Evolutionary conservation across 1,140 invertebrate genomes (phyloP), one percentile per base, ranked within the genome.

Genomic region (Cyrtorhinus lividipennis): DNA sequence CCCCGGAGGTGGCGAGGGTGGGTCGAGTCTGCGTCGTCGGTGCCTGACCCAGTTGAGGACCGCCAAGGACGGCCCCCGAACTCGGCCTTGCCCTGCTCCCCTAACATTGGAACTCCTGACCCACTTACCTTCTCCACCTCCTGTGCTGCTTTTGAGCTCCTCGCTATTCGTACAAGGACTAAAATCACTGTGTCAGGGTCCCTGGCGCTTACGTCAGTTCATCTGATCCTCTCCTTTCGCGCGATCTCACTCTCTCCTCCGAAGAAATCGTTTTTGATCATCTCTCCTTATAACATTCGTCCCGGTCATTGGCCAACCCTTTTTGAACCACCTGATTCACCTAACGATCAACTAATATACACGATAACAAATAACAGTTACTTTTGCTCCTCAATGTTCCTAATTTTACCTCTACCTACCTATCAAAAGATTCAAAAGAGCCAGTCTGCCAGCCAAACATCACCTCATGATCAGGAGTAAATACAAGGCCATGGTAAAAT

Each of bases 81-180:
- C 5, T 3, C 15, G 22, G 30, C 24, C 27, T 25, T 18, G 60
- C 23, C 27, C 27, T 45, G 2, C 24, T 23, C 24, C 22, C 5
- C 61, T 62, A 62, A 62, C 61, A 62, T 62, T 62, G 61, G 61
- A 45, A 62, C 61, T 62, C 61, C 61, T 62, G 61, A 62, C 61
- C 48, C 48, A 53, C 48, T 53, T 53, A 48, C 18, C 61, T 53
- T 22, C 26, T 62, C 61, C 44, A 24, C 24, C 48, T 45, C 25
- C 24, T 53, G 13, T 45, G 44, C 46, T 38, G 61, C 61, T 8
- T 18, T 60, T 22, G 27, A 60, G 13, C 30, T 18, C 30, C 20
- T 58, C 25, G 30, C 30, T n/a, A 30, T 30, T 60, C 25, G 25
- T 60, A 60, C 25, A 60, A 60, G 25, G 3, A 30, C 58, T 27